Evolutionary conservation across 1,140 invertebrate species (phyloP), one percentile per base, ranked within the genome.

Genomic region (Tetramorium alpestre): DNA sequence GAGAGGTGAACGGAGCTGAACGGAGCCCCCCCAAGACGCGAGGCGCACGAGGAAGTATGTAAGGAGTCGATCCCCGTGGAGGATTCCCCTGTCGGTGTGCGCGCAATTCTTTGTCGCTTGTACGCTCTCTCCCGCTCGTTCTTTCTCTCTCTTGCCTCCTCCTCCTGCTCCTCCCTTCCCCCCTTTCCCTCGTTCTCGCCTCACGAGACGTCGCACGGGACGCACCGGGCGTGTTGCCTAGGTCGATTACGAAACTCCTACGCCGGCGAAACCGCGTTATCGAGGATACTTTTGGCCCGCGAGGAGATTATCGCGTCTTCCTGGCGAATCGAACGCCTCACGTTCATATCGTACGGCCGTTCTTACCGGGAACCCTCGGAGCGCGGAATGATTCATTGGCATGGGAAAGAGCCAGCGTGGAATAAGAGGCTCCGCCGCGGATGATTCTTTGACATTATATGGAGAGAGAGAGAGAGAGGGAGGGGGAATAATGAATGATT

Each of bases 41-140:
- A 60, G 2, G 41, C 69, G 25, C 41, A 82, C 80, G 41, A 75
- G 56, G 41, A 84, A 82, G 85, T 86, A 82, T 18, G 65, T 86
- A 86, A 62, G 44, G n/a, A 38, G 51, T 84, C 41, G 18, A 81
- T 81, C 41, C 22, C 44, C 80, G 3, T 1, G n/a, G 25, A 73
- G 6, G 18, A 18, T 54, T 10, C 33, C 33, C 33, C 47, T 4
- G 38, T 44, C 18, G 51, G 33, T 77, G 64, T 89, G 67, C 72
- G 84, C 7, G 38, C 33, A 38, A 69, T n/a, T 69, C 6, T 76
- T 49, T 65, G 28, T 84, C 18, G 47, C 4, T 8, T 8, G 1
- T 51, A 75, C 33, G 13, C 44, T 62, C 11, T 28, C 5, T 81
- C 25, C 22, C 16, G 51, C 44, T 25, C 38, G 22, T 22, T 28